Percentiles rank a stretch among this genome's conserved stretches.
phyloP scores from a whole-genome alignment of 2,113 vertebrate species.

The Laticauda laticaudata region DNA sequence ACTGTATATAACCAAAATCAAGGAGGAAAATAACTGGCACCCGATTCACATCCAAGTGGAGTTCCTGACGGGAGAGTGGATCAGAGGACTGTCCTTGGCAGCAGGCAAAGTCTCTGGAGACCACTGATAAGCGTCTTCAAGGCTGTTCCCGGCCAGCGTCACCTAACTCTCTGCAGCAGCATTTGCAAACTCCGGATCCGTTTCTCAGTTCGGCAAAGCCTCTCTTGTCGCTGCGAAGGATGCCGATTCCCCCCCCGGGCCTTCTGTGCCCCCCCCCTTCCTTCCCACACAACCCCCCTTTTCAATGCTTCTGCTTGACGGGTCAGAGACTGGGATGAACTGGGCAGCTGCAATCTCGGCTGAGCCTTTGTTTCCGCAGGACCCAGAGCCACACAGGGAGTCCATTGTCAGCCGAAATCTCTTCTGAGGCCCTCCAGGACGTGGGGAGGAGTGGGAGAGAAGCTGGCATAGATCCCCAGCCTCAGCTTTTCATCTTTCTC shows the following conservation, averaged over 20 bases:
- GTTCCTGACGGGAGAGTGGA: not conserved
- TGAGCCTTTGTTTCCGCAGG: not conserved
- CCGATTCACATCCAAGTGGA: not conserved
- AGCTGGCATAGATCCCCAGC: not conserved
- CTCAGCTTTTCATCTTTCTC: conserved; percentile 12
- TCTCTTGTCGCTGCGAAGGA: no score
- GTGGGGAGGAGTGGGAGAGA: not conserved
- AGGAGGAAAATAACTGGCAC: not conserved
- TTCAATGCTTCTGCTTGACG: accelerated
- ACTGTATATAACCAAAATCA: not conserved
- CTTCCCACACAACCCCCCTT: not conserved
- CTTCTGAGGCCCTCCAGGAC: not conserved
- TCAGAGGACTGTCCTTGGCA: not conserved
- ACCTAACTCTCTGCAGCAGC: not conserved
- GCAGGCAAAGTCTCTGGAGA: not conserved
- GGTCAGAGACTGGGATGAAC: conserved; percentile 13
- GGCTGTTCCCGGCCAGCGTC: not conserved
- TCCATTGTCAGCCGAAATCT: conserved; percentile 11
- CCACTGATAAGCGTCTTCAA: not conserved
- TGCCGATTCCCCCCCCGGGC: not conserved
- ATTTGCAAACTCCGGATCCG: not conserved
- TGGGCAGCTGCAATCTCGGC: not conserved
- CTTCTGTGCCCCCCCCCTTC: not conserved
- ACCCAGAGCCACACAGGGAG: not conserved
- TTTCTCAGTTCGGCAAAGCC: not conserved